Evolutionary conservation across 2,113 vertebrate genomes (phyloP), one percentile per base, ranked within the genome.

Genomic region (Chloroceryle aenea): DNA sequence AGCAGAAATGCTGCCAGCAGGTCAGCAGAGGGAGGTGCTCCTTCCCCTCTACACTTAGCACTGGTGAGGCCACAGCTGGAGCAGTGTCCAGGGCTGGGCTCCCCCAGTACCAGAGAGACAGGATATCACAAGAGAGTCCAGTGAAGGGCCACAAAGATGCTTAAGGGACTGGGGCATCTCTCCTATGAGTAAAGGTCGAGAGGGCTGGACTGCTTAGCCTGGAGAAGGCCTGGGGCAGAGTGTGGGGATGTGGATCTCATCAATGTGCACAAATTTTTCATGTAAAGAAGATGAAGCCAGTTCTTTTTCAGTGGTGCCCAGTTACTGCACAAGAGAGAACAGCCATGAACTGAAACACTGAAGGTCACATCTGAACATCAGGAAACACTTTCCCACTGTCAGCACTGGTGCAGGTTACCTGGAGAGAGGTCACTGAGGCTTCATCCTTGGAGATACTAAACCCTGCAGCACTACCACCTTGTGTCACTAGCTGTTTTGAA

Each of bases 1-100:
- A 45, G 48, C 2, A 36, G 13, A 32, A 53, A 26, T 32, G 13
- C 22, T 63, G 32, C 36, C 58, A 47, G 40, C 27, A 74, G 22
- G 40, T 14, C 0, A 2, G 14, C 0, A 12, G n/a, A 55, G 11
- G 13, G n/a, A 55, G 11, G 13, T 32, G 13, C 9, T 85, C 50
- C n/a, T 27, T 53, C 32, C n/a, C 17, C 40, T 27, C n/a, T 45
- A 45, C 26, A 19, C 19, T 47, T 45, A 45, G 45, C 42, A 45
- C 12, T 47, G 45, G 45, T 47, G 45, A 47, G 45, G 45, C 45
- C 45, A 47, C 45, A 47, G 10, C 45, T 22, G 21, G 12, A 81
- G 21, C 22, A 38, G 47, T 21, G 26, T 36, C 26, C 58, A 32
- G 19, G 9, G 26, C 45, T 52, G 55, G 29, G 36, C 18, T n/a